Evolutionary conservation across 2,888 invertebrate species (phyloP), one percentile per base, ranked within the genome.

Genomic region (Catocala sponsa): DNA sequence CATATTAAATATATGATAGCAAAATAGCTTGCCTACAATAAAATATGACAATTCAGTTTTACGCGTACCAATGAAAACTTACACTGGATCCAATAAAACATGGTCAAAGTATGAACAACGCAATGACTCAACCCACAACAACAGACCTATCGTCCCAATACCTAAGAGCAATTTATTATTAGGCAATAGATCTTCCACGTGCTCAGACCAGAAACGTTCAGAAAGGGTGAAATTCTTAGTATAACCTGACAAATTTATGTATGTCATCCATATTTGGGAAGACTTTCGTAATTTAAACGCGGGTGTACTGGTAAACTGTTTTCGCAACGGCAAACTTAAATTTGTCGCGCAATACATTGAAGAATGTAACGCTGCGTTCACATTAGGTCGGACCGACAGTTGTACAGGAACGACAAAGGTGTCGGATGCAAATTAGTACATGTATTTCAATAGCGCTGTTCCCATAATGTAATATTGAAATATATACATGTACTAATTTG

Each of bases 221-320:
- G 74, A 77, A 83, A 79, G 75, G 82, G 81, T 81, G 76, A 76
- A 76, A 78, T 75, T 75, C 71, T 65, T 67, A 72, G 68, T 66
- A 61, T 63, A 60, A 64, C 65, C 70, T 56, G 54, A 75, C 80
- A 70, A 81, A 77, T 68, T 79, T 79, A 72, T 57, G 50, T 74
- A 66, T 74, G 63, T 71, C 69, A 65, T 55, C 65, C 60, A 76
- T 60, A 70, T 61, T 55, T 50, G 42, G 55, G 53, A 59, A 52
- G 43, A 48, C 72, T 66, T 68, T 68, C 71, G 64, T 53, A 35
- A 50, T 13, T 49, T 33, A 65, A 68, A 60, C 9, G 43, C 52
- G 59, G 65, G 70, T 48, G 53, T 60, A 57, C 44, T 68, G 62
- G 60, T 66, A 53, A 62, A 43, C 33, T 62, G 69, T 74, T 59